Conservation (phyloP, 2,113 vertebrate genomes). For the Cavia aperea region DNA sequence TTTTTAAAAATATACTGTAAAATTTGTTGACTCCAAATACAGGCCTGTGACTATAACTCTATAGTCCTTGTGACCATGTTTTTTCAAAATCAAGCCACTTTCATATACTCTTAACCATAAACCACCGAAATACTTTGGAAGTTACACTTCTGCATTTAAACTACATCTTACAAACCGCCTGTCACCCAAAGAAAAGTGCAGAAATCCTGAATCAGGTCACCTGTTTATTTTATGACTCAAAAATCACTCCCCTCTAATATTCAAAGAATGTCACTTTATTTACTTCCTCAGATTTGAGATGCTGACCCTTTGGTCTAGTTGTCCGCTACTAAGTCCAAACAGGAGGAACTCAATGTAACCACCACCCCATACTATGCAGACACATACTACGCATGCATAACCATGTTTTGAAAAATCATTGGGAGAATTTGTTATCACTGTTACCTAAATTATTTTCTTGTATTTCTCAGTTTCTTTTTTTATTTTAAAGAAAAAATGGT, state of each 20-base stretch:
- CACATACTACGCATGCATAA: not conserved
- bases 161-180: not conserved
- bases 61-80: not conserved
- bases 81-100: conserved; percentile 9
- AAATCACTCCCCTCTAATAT: not conserved
- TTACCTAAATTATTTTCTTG: not conserved
- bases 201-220: not conserved
- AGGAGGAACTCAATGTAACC: not conserved
- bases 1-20: not conserved
- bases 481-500: too few species aligned
- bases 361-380: not conserved
- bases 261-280: not conserved
- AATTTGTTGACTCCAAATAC: not conserved
- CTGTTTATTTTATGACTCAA: not conserved
- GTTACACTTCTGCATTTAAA: not conserved
- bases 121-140: not conserved
- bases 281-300: conserved; percentile 9
- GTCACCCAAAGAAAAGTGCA: not conserved
- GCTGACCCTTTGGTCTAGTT: not conserved
- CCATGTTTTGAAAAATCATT: not conserved
- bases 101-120: conserved; percentile 2
- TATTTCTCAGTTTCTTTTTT: not conserved
- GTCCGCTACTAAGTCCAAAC: not conserved
- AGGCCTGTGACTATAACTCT: not conserved
- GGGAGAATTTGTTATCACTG: not conserved